These are phyloP conservation scores for Drosophila bifasciata DNA, from an alignment of 1,140 invertebrate genomes.

Conservation along the genomic window DNA sequence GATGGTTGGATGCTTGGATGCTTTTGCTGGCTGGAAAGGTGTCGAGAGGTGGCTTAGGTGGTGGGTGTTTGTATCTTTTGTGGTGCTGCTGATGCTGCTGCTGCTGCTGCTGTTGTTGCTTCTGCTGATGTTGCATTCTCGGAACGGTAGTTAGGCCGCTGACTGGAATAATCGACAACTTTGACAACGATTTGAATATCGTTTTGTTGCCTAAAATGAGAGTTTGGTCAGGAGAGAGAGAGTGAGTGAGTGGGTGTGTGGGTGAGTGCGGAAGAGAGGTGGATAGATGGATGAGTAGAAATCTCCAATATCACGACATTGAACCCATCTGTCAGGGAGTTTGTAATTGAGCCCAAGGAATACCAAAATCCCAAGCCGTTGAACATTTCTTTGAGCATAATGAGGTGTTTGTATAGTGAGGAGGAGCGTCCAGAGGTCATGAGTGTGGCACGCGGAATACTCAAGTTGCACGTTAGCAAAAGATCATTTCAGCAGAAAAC, in stretches of 20 bases:
- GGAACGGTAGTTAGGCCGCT: constrained; percentile 71
- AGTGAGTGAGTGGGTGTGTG: neutral
- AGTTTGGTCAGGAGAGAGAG: constrained; percentile 33
- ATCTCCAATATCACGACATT: constrained; percentile 74
- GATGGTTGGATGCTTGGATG: constrained; percentile 1
- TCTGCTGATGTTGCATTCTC: constrained; percentile 42
- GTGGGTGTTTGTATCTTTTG: constrained; percentile 30
- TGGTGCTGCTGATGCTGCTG: constrained; percentile 21
- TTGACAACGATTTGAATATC: constrained; percentile 79
- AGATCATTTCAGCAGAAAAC: too few species aligned
- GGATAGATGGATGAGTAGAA: constrained; percentile 19
- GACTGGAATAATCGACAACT: constrained; percentile 71
- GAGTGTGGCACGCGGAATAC: neutral
- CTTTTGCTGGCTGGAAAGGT: constrained; percentile 16
- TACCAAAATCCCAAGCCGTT: constrained; percentile 29
- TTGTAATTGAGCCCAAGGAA: constrained; percentile 68
- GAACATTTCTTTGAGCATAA: constrained; percentile 46
- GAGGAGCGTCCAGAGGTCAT: constrained; percentile 8
- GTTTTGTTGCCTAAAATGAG: constrained; percentile 59
- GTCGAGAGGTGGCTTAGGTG: constrained; percentile 35
- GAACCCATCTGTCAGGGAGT: constrained; percentile 73
- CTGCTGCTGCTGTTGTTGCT: constrained; percentile 20
- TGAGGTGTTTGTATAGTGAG: constrained; percentile 48
- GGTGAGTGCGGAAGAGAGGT: neutral
- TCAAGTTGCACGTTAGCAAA: too few species aligned